Conservation (phyloP, 2,797 vertebrate genomes). For the Sebastiscus tertius region DNA sequence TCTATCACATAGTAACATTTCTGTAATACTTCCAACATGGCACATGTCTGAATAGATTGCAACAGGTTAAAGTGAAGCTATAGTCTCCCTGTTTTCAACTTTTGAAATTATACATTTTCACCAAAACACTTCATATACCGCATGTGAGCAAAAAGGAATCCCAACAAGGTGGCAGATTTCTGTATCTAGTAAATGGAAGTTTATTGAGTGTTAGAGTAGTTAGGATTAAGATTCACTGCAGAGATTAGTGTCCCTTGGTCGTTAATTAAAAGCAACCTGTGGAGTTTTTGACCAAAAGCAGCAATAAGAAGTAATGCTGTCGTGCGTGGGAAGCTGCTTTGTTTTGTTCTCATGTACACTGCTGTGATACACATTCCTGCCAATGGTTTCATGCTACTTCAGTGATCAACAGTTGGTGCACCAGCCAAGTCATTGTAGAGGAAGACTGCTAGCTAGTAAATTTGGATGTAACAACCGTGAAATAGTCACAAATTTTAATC, state of each 20-base stretch:
- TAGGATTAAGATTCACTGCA: background rate
- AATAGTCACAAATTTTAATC: too few relatives aligned
- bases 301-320: too few relatives aligned
- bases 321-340: background rate
- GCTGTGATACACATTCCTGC: background rate
- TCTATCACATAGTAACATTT: too few relatives aligned
- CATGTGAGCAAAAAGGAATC: too few relatives aligned
- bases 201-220: background rate
- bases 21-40: background rate
- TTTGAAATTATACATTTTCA: background rate
- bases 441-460: background rate
- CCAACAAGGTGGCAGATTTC: background rate
- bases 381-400: background rate
- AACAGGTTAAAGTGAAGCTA: background rate
- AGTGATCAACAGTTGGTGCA: background rate
- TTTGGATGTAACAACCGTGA: background rate
- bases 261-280: too few relatives aligned
- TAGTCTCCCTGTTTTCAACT: background rate
- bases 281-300: background rate
- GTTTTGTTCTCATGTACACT: background rate
- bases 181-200: background rate
- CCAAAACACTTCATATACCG: background rate
- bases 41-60: background rate
- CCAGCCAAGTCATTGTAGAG: background rate
- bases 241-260: too few relatives aligned